A percentile compares a stretch with the other conserved stretches of the same genome.
Conservation (phyloP, 2,797 vertebrate species). For the Galaxias olidus region DNA sequence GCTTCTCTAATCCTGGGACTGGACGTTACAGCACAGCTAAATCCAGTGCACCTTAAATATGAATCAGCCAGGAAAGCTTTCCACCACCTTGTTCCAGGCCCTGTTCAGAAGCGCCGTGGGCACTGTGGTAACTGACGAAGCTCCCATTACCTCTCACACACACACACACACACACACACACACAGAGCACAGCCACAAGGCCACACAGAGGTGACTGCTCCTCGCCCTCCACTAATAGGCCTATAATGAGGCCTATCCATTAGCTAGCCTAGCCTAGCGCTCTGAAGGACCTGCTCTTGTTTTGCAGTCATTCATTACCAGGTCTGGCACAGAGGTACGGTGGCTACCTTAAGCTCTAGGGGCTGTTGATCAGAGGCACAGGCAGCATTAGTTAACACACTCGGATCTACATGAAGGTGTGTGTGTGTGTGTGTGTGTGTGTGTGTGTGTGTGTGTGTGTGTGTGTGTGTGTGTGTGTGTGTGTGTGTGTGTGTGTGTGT, state of each 20-base stretch:
- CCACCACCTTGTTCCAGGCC: no score
- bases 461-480: not conserved
- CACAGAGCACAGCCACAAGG: conserved; percentile 26
- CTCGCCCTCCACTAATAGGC: conserved; percentile 66
- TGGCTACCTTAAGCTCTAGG: conserved; percentile 45
- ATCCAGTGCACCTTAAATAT: not conserved
- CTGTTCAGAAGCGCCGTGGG: no score
- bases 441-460: not conserved
- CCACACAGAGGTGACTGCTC: conserved; percentile 63
- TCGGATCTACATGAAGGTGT: conserved; percentile 29
- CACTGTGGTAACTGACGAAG: not conserved
- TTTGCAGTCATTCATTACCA: conserved; percentile 78
- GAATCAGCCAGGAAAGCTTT: no score
- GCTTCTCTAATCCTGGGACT: no score
- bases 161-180: conserved; percentile 10
- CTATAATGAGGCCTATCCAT: conserved; percentile 80
- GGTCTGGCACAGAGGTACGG: conserved; percentile 40
- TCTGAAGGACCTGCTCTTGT: conserved; percentile 69
- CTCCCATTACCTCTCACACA: not conserved
- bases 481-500: conserved; percentile 20
- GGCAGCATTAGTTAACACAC: conserved; percentile 35
- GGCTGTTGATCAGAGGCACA: conserved; percentile 28
- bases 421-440: conserved; percentile 19
- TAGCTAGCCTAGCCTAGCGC: conserved; percentile 43
- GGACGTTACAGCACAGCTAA: not conserved